These are phyloP conservation scores for Amphiprion percula DNA, from an alignment of 2,113 vertebrate species.

Conservation along the genomic window DNA sequence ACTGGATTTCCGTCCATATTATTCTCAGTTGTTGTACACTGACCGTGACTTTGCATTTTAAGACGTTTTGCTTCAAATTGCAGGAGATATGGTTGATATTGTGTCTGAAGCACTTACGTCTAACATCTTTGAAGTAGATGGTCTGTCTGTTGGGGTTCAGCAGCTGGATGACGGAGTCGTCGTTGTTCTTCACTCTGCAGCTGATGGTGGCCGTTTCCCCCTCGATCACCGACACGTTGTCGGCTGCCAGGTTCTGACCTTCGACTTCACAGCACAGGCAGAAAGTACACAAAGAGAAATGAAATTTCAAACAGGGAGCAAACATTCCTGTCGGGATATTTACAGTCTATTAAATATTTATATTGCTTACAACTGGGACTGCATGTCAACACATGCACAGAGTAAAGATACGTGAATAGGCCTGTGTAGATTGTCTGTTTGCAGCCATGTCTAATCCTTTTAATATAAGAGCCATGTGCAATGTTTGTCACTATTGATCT, in stretches of 20 bases:
- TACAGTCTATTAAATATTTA: slow-evolving; percentile 60
- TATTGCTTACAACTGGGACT: slow-evolving; percentile 35
- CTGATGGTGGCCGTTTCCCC: slow-evolving; percentile 86
- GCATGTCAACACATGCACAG: slow-evolving; percentile 49
- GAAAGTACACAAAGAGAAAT: slow-evolving; percentile 25
- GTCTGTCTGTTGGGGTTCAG: slow-evolving; percentile 98
- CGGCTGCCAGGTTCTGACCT: slow-evolving; percentile 93
- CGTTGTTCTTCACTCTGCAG: slow-evolving; percentile 91
- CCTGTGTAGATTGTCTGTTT: slow-evolving; percentile 64
- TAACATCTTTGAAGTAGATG: slow-evolving; percentile 93
- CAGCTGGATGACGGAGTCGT: slow-evolving; percentile 98
- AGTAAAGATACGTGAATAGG: slow-evolving; percentile 55
- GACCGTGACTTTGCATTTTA: neutral
- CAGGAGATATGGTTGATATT: neutral
- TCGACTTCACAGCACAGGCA: slow-evolving; percentile 69
- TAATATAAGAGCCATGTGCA: slow-evolving; percentile 81
- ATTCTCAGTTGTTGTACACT: neutral
- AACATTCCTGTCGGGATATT: slow-evolving; percentile 39
- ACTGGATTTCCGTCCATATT: neutral
- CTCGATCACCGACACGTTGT: slow-evolving; percentile 86
- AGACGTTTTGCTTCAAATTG: neutral
- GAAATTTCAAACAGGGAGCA: slow-evolving; percentile 6
- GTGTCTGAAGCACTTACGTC: slow-evolving; percentile 89
- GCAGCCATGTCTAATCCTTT: slow-evolving; percentile 79
- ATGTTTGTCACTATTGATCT: slow-evolving; percentile 83